Conservation (phyloP, 2,797 vertebrate species). For the Silurus aristotelis region DNA sequence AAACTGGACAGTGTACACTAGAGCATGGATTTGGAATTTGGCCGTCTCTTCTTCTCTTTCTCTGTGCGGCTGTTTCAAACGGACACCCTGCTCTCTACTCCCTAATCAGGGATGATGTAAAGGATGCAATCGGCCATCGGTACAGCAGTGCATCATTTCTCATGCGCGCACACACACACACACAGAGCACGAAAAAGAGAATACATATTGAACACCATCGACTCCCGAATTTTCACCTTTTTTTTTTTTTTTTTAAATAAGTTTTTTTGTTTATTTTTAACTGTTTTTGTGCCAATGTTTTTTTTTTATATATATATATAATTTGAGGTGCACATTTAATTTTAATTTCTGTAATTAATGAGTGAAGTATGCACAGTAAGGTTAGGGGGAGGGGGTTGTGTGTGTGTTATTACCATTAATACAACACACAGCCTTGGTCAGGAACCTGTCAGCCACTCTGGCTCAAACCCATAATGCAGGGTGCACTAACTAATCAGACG, state of each 20-base stretch:
- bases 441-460: background rate
- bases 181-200: background rate
- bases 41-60: constrained; percentile 58
- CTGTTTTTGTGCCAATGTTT: background rate
- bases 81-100: constrained; percentile 56
- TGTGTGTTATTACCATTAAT: background rate
- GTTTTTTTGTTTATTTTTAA: background rate
- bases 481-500: background rate
- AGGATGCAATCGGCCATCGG: constrained; percentile 22
- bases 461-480: background rate
- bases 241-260: background rate
- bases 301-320: background rate
- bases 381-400: no score
- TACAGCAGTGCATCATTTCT: no score
- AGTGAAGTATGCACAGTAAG: no score
- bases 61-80: constrained; percentile 62
- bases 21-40: constrained; percentile 68
- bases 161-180: background rate
- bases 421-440: background rate
- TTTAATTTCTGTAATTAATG: background rate
- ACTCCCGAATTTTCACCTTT: background rate
- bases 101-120: constrained; percentile 28
- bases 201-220: background rate
- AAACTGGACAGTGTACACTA: constrained; percentile 61
- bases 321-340: background rate